Conservation (phyloP, 2,797 vertebrate genomes). For the Cyclura pinguis region DNA sequence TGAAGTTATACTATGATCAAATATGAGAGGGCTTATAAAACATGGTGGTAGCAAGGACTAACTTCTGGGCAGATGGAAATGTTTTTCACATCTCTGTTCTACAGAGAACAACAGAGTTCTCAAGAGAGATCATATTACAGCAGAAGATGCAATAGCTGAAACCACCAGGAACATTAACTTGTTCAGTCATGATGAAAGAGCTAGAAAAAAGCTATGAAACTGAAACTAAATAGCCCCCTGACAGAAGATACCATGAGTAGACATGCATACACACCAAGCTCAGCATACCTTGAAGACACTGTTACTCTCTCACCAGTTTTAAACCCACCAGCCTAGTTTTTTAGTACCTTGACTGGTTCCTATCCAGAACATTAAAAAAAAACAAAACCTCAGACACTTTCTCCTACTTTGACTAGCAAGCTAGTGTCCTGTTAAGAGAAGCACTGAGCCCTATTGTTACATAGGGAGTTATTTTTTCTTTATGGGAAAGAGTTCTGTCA, state of each 20-base stretch:
- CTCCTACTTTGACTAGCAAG: not conserved
- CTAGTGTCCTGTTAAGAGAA: not conserved
- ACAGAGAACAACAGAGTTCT: conserved; percentile 10
- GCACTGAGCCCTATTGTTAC: not conserved
- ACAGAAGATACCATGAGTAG: not conserved
- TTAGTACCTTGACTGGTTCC: not conserved
- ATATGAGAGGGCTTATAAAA: conserved; percentile 20
- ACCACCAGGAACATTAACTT: conserved; percentile 2
- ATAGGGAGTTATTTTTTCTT: not conserved
- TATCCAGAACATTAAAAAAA: not conserved
- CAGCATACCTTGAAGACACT: not conserved
- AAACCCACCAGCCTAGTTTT: not conserved
- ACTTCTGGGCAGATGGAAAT: not conserved
- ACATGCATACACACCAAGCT: not conserved
- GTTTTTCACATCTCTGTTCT: not conserved
- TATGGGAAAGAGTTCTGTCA: not conserved
- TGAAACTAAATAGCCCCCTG: conserved; percentile 4
- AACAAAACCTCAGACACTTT: not conserved
- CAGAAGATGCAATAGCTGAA: conserved; percentile 15
- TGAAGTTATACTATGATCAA: conserved; percentile 4
- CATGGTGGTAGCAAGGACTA: not conserved
- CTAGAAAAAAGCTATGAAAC: not conserved
- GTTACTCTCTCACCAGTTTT: not conserved
- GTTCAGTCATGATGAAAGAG: not conserved
- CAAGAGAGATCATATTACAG: conserved; percentile 4